Evolutionary conservation across 2,888 invertebrate genomes (phyloP).

Genomic region (Rosalia funebris): DNA sequence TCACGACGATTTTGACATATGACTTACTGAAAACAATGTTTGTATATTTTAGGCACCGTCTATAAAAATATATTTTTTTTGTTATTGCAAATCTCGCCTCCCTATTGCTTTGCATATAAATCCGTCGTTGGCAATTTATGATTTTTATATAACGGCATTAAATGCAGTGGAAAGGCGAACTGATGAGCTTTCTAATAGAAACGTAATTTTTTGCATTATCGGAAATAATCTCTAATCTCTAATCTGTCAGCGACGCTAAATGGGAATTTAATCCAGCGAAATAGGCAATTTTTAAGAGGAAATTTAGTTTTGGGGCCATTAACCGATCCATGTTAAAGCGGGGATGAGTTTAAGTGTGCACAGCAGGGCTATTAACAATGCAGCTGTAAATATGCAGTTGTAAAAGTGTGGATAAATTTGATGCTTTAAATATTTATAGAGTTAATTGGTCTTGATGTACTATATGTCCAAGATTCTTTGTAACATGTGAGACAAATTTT

Average conservation of each 20-base stretch:
- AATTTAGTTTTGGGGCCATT: slow-evolving; percentile 15
- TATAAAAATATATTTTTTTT: no score
- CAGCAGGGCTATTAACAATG: not conserved
- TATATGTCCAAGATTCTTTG: no score
- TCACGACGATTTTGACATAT: no score
- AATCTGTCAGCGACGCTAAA: slow-evolving; percentile 13
- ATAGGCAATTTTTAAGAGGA: slow-evolving; percentile 26
- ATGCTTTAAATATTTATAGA: no score
- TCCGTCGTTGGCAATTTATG: not conserved
- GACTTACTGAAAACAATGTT: no score
- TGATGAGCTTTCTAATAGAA: slow-evolving; percentile 11
- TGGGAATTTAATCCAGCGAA: slow-evolving; percentile 15
- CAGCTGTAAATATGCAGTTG: not conserved
- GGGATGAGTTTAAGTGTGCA: not conserved
- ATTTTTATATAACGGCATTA: slow-evolving; percentile 3
- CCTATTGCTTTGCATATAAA: not conserved
- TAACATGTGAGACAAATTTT: no score
- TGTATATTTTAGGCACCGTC: no score
- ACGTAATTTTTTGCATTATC: slow-evolving; percentile 13
- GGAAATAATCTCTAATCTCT: slow-evolving; percentile 14
- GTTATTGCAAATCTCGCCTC: no score
- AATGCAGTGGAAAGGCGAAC: slow-evolving; percentile 1
- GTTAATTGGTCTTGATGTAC: no score
- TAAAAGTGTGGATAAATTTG: no score
- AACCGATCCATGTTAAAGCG: not conserved